phyloP scores from a whole-genome alignment of 2,113 vertebrate genomes.

The Dermatemys mawii region DNA sequence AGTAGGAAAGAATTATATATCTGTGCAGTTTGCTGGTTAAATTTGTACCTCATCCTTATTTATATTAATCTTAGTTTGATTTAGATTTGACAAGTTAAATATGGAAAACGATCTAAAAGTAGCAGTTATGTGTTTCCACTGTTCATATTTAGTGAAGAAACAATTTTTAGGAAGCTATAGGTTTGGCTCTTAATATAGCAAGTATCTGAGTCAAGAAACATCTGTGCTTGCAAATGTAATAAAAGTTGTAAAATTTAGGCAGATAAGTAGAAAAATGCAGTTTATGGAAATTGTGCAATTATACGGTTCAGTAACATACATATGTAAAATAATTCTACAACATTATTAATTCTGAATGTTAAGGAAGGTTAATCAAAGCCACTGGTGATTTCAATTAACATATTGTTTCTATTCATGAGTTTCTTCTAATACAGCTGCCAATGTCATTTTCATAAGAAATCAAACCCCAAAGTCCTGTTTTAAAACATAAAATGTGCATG shows the following conservation, averaged over 20 bases:
- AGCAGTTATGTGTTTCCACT: background rate
- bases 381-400: conserved; percentile 25
- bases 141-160: background rate
- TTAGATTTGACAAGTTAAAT: background rate
- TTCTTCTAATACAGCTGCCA: background rate
- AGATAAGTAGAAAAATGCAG: conserved; percentile 22
- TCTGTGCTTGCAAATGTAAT: background rate
- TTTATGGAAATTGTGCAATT: conserved; percentile 4
- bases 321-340: conserved; percentile 32
- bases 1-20: background rate
- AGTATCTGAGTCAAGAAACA: background rate
- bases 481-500: background rate
- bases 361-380: conserved; percentile 43
- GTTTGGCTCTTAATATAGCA: background rate
- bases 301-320: conserved; percentile 25
- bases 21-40: background rate
- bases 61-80: background rate
- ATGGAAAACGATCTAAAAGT: background rate
- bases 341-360: conserved; percentile 44
- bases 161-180: background rate
- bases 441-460: background rate
- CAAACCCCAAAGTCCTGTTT: background rate
- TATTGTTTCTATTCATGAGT: conserved; percentile 35
- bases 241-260: conserved; percentile 7
- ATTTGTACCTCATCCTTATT: background rate